Conservation (phyloP, 1,140 invertebrate genomes). For the Colletes gigas region DNA sequence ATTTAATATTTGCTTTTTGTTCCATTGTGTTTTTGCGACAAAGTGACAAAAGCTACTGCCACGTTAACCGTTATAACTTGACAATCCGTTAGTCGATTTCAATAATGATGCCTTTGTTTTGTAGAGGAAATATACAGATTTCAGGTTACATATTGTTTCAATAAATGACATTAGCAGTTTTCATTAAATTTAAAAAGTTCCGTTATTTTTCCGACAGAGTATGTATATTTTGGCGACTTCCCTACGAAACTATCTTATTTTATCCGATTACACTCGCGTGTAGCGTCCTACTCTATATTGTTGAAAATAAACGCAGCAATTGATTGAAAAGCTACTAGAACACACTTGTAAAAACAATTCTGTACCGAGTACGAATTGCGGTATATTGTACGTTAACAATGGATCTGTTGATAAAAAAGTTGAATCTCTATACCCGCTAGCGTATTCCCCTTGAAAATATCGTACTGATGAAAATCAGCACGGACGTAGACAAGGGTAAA, state of each 20-base stretch:
- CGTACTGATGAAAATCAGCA: background rate
- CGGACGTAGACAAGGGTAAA: background rate
- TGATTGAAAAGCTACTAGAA: background rate
- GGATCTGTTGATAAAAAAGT: background rate
- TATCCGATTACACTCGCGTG: background rate
- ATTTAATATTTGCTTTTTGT: no score
- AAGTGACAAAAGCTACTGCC: no score
- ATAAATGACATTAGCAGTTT: no score
- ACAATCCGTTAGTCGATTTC: no score
- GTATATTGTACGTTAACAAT: slow-evolving; percentile 2
- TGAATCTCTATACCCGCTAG: background rate
- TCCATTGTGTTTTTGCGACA: no score
- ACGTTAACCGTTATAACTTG: no score
- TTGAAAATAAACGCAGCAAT: background rate
- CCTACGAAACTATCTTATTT: background rate
- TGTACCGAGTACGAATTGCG: background rate
- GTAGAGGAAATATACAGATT: no score
- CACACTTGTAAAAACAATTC: background rate
- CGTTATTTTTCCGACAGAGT: no score
- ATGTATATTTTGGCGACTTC: background rate
- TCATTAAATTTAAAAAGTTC: no score
- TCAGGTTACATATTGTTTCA: no score
- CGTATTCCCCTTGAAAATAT: background rate
- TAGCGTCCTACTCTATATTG: background rate
- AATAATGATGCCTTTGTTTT: no score